These are phyloP conservation scores for Ctenopoma kingsleyae DNA, from an alignment of 2,797 vertebrate genomes.

Conservation along the genomic window DNA sequence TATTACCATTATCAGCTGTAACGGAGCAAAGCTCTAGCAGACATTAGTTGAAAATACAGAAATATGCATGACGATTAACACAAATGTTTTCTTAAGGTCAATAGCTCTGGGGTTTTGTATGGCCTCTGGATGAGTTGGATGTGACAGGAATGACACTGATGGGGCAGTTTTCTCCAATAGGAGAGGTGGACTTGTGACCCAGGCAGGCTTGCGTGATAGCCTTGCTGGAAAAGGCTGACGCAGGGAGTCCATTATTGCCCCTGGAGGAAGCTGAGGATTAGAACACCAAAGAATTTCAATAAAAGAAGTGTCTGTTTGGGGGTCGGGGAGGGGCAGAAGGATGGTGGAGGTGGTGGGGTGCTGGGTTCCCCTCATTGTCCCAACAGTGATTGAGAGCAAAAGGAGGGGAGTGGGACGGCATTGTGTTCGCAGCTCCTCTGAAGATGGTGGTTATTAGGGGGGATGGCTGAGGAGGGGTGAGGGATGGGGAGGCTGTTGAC, in stretches of 20 bases:
- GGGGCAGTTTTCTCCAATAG: slow-evolving; percentile 48
- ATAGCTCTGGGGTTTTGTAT: background rate
- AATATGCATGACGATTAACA: background rate
- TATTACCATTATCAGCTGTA: background rate
- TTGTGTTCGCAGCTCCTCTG: slow-evolving; percentile 85
- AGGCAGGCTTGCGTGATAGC: slow-evolving; percentile 78
- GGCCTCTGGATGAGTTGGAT: slow-evolving; percentile 47
- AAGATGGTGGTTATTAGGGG: slow-evolving; percentile 88
- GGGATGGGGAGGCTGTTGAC: slow-evolving; percentile 85
- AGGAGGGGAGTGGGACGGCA: slow-evolving; percentile 83
- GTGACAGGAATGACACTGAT: slow-evolving; percentile 50
- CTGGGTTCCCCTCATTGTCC: slow-evolving; percentile 78
- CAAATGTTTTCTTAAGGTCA: background rate
- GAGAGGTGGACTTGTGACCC: slow-evolving; percentile 83
- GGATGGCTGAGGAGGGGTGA: slow-evolving; percentile 80
- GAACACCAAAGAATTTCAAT: slow-evolving; percentile 91
- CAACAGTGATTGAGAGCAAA: slow-evolving; percentile 85
- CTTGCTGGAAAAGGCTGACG: slow-evolving; percentile 87
- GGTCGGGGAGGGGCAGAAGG: slow-evolving; percentile 73
- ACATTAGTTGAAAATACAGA: background rate
- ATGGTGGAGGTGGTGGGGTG: slow-evolving; percentile 57
- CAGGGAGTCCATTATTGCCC: slow-evolving; percentile 88
- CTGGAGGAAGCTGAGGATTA: slow-evolving; percentile 91
- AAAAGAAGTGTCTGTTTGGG: slow-evolving; percentile 90
- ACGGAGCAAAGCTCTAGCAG: background rate